Base-by-base conservation (phyloP, 1,140 invertebrate species). In the Lepidurus arcticus region DNA sequence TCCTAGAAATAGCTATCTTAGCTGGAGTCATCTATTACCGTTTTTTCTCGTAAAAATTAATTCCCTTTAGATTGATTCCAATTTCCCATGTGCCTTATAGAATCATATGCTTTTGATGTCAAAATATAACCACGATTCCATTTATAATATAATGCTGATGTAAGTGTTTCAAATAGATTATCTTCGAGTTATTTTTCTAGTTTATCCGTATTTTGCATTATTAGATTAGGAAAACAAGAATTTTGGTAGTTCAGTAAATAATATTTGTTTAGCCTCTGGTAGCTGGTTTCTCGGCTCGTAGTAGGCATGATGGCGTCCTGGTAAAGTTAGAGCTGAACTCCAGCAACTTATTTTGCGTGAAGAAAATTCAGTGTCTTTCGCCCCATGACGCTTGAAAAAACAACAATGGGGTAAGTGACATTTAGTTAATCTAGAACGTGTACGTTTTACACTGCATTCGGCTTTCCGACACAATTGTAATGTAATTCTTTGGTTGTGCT, bases 1-100 rank as follows among this genome's bases (percentile, higher is more conserved):
- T 91, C 7, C 75, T 91, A 42, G 90, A 92, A 85, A 76, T 90
- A 42, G 84, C 82, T 44, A 90, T 91, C 80, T 83, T 92, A 10
- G 86, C 83, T 47, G 85, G 86, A 80, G 82, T 88, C 77, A 83
- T 90, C 9, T 92, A 91, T 82, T 85, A 88, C 81, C 88, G 85
- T 81, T 90, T 88, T 83, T 87, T 89, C 75, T 75, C 78, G 9
- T 78, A 42, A 78, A 73, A 24, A 73, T n/a, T n/a, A 3, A n/a
- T n/a, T n/a, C 24, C 16, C 24, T 73, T 73, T 73, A 24, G 24
- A 73, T n/a, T n/a, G 16, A 3, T 24, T 74, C 7, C 73, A 10
- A 13, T 75, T 21, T 21, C 53, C 53, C 53, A 65, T 65, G 53
- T 65, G 53, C 53, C 53, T 65, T 65, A 65, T 21, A 34, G 34